A percentile compares a stretch with the other conserved stretches of the same genome.
Evolutionary conservation across 2,113 vertebrate species (phyloP).

Genomic region (Oryzias javanicus): DNA sequence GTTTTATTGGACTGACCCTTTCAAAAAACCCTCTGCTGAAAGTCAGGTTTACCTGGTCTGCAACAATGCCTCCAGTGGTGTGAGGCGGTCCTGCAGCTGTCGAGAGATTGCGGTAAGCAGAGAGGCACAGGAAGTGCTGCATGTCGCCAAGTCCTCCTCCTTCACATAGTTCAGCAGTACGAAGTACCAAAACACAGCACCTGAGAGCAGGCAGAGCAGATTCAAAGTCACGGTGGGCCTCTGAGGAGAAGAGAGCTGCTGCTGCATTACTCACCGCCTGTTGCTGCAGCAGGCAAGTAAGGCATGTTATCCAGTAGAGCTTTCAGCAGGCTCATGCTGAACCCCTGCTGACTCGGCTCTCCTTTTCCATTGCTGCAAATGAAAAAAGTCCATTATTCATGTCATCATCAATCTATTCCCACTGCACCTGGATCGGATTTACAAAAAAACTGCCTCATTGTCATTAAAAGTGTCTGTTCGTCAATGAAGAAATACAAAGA

Average conservation of each 20-base stretch:
- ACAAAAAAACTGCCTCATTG: too few species aligned
- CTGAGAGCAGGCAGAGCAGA: constrained; percentile 64
- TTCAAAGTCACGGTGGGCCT: too few species aligned
- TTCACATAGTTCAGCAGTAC: constrained; percentile 98
- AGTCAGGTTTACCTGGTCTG: constrained; percentile 85
- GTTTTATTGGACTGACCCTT: too few species aligned
- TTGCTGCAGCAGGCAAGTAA: constrained; percentile 93
- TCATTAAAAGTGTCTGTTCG: too few species aligned
- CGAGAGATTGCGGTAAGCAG: constrained; percentile 91
- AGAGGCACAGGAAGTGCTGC: constrained; percentile 92
- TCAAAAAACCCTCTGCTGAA: too few species aligned
- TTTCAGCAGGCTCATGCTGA: constrained; percentile 89
- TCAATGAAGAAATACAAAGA: too few species aligned
- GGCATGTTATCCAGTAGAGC: constrained; percentile 95
- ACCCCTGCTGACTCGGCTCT: constrained; percentile 90
- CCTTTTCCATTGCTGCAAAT: constrained; percentile 90
- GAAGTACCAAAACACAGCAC: constrained; percentile 99
- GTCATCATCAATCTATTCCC: background rate
- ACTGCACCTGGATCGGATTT: too few species aligned
- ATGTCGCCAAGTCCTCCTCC: constrained; percentile 94
- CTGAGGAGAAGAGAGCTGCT: background rate
- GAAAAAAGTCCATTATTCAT: background rate
- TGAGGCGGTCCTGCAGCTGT: constrained; percentile 94
- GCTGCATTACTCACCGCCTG: constrained; percentile 84
- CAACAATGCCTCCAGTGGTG: constrained; percentile 93